These are phyloP conservation scores for Lepidocolaptes lacrymiger DNA, from an alignment of 2,797 vertebrate genomes.

Conservation along the genomic window DNA sequence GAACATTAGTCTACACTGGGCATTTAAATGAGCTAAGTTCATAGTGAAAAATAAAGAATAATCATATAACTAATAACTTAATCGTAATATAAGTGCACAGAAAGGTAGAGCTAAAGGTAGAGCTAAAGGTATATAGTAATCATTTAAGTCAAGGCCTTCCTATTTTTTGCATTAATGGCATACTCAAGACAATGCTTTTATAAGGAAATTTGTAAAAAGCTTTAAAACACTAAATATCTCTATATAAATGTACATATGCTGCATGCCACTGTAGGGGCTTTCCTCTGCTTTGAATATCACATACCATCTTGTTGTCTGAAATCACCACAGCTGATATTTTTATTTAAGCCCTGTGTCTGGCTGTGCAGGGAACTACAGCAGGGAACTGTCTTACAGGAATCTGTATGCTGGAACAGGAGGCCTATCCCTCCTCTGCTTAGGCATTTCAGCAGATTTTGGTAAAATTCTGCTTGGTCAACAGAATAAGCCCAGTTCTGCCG, in stretches of 20 bases:
- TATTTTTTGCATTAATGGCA: not conserved
- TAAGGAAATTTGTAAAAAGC: not conserved
- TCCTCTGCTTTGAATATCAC: not conserved
- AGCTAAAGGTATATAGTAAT: not conserved
- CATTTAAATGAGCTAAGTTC: not conserved
- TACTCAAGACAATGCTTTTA: not conserved
- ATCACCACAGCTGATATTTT: not conserved
- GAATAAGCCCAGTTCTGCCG: not conserved
- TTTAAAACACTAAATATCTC: not conserved
- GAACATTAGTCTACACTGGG: not conserved
- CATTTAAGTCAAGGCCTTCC: not conserved
- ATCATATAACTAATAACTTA: not conserved
- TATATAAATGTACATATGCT: not conserved
- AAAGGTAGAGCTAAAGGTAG: not conserved
- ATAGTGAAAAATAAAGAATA: not conserved
- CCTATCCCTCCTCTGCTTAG: not conserved
- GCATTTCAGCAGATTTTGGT: not conserved
- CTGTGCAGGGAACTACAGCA: not conserved
- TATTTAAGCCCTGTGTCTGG: not conserved
- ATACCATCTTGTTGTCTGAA: not conserved
- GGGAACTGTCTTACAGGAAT: not conserved
- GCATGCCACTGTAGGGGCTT: not conserved
- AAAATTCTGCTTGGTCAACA: slow-evolving; percentile 17
- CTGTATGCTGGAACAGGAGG: not conserved
- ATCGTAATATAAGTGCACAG: not conserved